These are phyloP conservation scores for Ips typographus DNA, from an alignment of 1,140 invertebrate genomes.

Conservation along the genomic window DNA sequence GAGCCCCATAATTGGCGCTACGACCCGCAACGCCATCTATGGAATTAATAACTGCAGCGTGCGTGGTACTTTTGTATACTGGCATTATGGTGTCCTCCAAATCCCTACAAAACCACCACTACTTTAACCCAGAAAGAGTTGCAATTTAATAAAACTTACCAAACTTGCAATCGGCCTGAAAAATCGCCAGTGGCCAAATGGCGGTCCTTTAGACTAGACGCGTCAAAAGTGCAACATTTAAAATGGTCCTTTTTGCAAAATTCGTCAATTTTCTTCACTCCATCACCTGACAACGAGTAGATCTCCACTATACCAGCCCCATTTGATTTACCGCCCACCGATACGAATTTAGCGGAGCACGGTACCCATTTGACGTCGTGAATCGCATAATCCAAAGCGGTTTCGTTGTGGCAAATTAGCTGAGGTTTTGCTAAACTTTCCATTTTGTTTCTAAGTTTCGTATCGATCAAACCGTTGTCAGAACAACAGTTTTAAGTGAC, in stretches of 20 bases:
- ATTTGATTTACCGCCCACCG: constrained; percentile 80
- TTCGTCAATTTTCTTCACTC: constrained; percentile 71
- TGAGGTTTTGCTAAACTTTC: constrained; percentile 77
- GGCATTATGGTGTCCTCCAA: constrained; percentile 72
- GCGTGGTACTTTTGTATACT: constrained; percentile 81
- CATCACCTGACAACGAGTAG: constrained; percentile 77
- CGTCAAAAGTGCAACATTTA: constrained; percentile 92
- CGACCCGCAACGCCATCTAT: constrained; percentile 93
- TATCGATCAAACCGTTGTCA: too few relatives aligned
- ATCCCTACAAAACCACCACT: constrained; percentile 66
- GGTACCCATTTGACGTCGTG: constrained; percentile 96
- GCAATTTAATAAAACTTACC: constrained; percentile 55
- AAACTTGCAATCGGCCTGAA: constrained; percentile 81
- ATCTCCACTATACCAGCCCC: constrained; percentile 84
- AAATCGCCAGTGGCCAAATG: constrained; percentile 91
- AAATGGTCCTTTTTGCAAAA: constrained; percentile 77
- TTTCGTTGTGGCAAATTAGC: constrained; percentile 85
- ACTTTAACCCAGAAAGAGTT: too few relatives aligned
- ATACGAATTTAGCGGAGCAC: constrained; percentile 86
- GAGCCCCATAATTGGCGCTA: constrained; percentile 80
- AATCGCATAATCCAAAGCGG: constrained; percentile 80
- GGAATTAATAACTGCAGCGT: constrained; percentile 86
- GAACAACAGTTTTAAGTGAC: too few relatives aligned
- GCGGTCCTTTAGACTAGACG: constrained; percentile 74
- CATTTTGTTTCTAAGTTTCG: constrained; percentile 35